Evolutionary conservation across 2,888 invertebrate species (phyloP).

Genomic region (Apocheima hispidaria): DNA sequence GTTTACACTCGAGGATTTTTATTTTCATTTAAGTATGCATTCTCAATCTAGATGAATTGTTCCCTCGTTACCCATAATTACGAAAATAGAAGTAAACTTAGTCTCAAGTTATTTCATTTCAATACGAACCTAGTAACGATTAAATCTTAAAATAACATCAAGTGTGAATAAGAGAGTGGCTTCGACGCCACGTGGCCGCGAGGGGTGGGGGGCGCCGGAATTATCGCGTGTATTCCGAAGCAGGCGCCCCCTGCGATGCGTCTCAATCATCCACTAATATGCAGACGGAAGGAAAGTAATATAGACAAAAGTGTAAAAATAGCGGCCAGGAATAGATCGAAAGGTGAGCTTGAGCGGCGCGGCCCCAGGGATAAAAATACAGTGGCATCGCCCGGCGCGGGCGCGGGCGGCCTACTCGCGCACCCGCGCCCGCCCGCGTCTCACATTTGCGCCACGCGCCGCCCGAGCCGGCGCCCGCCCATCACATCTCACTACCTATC

Average conservation of each 20-base stretch:
- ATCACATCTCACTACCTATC: not conserved
- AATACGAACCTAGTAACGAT: slow-evolving; percentile 48
- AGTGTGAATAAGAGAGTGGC: slow-evolving; percentile 51
- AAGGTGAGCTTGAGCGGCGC: slow-evolving; percentile 82
- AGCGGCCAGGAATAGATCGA: slow-evolving; percentile 79
- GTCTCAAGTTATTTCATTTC: slow-evolving; percentile 30
- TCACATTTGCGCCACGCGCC: not conserved
- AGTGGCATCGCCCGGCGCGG: slow-evolving; percentile 45
- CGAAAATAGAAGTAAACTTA: slow-evolving; percentile 36
- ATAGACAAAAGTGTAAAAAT: slow-evolving; percentile 85
- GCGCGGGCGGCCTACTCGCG: not conserved
- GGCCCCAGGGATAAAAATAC: slow-evolving; percentile 81
- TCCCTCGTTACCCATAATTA: slow-evolving; percentile 18
- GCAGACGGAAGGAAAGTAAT: slow-evolving; percentile 84
- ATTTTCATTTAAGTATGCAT: no score
- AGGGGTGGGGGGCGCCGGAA: slow-evolving; percentile 66
- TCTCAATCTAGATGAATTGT: no score
- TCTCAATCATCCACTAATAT: slow-evolving; percentile 85
- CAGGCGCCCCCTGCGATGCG: slow-evolving; percentile 83
- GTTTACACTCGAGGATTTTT: no score
- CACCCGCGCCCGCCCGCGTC: slow-evolving; percentile 1
- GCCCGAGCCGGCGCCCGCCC: not conserved
- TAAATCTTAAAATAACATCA: slow-evolving; percentile 54
- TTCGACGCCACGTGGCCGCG: slow-evolving; percentile 63
- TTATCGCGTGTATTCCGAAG: slow-evolving; percentile 74